Base-by-base conservation (phyloP, 2,797 vertebrate genomes). In the Xenentodon cancila region DNA sequence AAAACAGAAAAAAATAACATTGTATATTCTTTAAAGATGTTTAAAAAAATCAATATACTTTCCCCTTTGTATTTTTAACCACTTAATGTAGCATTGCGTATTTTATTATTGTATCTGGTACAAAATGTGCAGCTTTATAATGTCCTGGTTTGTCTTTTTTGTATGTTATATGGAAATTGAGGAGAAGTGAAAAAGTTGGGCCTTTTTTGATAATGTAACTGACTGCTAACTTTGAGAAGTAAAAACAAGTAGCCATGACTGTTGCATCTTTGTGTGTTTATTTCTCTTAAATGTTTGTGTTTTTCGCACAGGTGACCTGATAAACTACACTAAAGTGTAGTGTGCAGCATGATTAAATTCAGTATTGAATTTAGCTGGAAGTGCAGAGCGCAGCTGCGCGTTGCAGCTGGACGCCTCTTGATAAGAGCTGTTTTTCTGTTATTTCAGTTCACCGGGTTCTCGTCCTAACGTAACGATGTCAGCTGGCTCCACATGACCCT, bases 161-260 rank as follows among this genome's bases (percentile, higher is more conserved):
- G 75, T 88, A 84, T 87, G 82, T 91, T 90, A 88, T 88, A 68
- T 88, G 79, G 86, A 84, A 82, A 80, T 81, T 80, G 77, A 78
- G 73, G 79, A 90, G 75, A 86, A 83, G 85, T 89, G 81, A 37
- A 86, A 80, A 91, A 88, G 88, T 91, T 92, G 91, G 93, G 90
- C 91, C 92, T 93, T 95, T 93, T 93, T 94, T 94, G 92, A 94
- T 94, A 91, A 92, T 93, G 92, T 95, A 95, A 94, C 92, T 93
- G 90, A 93, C 91, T 93, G 94, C 94, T 94, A 88, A 92, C 88
- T 91, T 92, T 94, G 89, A 93, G 72, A 92, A 95, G 92, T 95
- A 92, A 93, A 91, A 90, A 91, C 80, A 84, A 90, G 89, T 89
- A 89, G 85, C 91, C 91, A 91, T 88, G 87, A 86, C 87, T 84